These are phyloP conservation scores for Lynx canadensis DNA, from an alignment of 2,113 vertebrate species.

Conservation along the genomic window DNA sequence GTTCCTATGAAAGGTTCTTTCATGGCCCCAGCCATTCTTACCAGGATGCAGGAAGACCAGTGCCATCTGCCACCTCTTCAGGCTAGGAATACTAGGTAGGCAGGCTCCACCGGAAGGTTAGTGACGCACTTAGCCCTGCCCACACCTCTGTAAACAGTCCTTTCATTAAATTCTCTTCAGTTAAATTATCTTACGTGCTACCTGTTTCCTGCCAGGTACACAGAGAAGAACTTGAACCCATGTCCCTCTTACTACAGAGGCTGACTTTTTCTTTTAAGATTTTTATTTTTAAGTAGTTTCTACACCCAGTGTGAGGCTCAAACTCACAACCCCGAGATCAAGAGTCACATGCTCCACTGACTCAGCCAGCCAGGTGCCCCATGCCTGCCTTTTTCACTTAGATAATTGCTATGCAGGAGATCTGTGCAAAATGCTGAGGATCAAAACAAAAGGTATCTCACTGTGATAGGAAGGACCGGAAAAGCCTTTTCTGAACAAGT, in stretches of 20 bases:
- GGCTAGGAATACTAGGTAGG: neutral
- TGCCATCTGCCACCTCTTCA: neutral
- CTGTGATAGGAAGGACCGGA: neutral
- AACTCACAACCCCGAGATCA: too few species aligned
- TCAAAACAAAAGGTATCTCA: neutral
- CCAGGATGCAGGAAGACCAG: neutral
- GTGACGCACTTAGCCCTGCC: neutral
- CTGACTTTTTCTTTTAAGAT: neutral
- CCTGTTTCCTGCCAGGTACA: neutral
- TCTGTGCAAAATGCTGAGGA: neutral
- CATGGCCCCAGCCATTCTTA: neutral
- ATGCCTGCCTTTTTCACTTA: neutral
- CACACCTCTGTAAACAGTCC: neutral
- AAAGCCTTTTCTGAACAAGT: neutral
- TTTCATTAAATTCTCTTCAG: neutral
- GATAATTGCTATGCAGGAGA: neutral
- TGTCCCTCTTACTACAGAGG: fast-evolving
- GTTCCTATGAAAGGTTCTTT: neutral
- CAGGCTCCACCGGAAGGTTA: neutral
- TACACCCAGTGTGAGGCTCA: too few species aligned
- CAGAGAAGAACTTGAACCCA: neutral
- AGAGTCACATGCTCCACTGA: too few species aligned
- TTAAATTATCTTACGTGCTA: neutral
- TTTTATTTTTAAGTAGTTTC: too few species aligned
- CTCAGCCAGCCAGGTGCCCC: too few species aligned